These are phyloP conservation scores for Drosophila novamexicana DNA, from an alignment of 1,140 invertebrate genomes.

Conservation along the genomic window DNA sequence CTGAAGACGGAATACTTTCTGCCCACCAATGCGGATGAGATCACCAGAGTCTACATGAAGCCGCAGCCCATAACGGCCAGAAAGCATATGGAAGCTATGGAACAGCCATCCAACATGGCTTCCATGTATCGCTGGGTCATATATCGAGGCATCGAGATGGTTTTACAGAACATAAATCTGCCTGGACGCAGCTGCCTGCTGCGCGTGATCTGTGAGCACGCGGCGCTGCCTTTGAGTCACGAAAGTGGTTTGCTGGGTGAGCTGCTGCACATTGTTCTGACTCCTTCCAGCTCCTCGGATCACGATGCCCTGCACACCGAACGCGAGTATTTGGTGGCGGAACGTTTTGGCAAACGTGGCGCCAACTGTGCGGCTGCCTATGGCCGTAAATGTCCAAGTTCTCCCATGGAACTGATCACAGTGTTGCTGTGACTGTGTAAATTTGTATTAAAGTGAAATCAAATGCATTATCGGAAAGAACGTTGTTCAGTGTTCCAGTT, in stretches of 20 bases:
- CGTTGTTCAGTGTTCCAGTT: no score
- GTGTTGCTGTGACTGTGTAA: conserved; percentile 29
- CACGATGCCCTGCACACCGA: conserved; percentile 34
- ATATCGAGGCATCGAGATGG: conserved; percentile 73
- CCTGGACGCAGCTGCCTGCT: conserved; percentile 89
- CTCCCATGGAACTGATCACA: conserved; percentile 58
- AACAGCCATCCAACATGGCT: conserved; percentile 29
- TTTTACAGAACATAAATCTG: conserved; percentile 85
- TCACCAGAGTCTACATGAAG: conserved; percentile 63
- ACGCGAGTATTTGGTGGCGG: conserved; percentile 53
- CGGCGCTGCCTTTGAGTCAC: conserved; percentile 87
- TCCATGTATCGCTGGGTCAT: conserved; percentile 75
- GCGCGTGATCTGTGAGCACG: conserved; percentile 90
- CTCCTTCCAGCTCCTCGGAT: conserved; percentile 75
- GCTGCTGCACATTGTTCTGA: conserved; percentile 89
- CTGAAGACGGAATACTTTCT: conserved; percentile 81
- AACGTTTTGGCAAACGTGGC: conserved; percentile 54
- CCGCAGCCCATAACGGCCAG: conserved; percentile 61
- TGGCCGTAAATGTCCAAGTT: conserved; percentile 46
- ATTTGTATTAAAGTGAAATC: neutral
- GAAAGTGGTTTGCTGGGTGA: conserved; percentile 88
- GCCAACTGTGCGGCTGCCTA: conserved; percentile 51
- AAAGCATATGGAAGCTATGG: neutral
- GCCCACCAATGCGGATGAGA: conserved; percentile 64
- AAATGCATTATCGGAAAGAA: neutral